These are phyloP conservation scores for Ectobius pallidus DNA, from an alignment of 2,888 invertebrate genomes.

Conservation along the genomic window DNA sequence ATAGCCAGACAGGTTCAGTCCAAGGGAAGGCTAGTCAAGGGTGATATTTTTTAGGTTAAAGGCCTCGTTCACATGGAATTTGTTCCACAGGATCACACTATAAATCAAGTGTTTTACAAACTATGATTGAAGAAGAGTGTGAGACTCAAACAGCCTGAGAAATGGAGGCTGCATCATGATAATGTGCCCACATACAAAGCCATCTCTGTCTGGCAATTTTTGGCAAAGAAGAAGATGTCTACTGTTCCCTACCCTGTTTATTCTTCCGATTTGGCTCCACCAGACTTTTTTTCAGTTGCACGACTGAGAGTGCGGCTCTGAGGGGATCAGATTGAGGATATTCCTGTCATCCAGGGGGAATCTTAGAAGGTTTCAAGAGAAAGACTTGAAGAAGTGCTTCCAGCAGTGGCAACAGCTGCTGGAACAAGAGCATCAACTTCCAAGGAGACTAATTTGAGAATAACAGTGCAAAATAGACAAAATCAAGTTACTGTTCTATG, in stretches of 20 bases:
- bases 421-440: background rate
- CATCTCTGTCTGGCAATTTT: background rate
- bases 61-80: too few relatives aligned
- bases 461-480: background rate
- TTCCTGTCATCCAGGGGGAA: too few relatives aligned
- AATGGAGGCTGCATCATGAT: background rate
- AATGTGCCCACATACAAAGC: background rate
- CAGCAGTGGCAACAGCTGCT: slow-evolving; percentile 8
- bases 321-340: too few relatives aligned
- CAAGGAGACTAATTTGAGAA: background rate
- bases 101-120: background rate
- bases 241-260: background rate
- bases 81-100: background rate
- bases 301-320: too few relatives aligned
- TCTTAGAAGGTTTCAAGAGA: background rate
- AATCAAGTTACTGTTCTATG: background rate
- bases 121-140: too few relatives aligned
- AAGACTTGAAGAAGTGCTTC: background rate
- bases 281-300: too few relatives aligned
- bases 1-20: background rate
- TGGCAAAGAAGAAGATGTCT: background rate
- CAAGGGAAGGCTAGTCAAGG: background rate
- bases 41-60: background rate
- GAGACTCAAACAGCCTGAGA: background rate
- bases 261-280: too few relatives aligned